Percentiles rank a stretch among this genome's conserved stretches.
Evolutionary conservation across 2,888 invertebrate species (phyloP).

Genomic region (Epiblema foenella): DNA sequence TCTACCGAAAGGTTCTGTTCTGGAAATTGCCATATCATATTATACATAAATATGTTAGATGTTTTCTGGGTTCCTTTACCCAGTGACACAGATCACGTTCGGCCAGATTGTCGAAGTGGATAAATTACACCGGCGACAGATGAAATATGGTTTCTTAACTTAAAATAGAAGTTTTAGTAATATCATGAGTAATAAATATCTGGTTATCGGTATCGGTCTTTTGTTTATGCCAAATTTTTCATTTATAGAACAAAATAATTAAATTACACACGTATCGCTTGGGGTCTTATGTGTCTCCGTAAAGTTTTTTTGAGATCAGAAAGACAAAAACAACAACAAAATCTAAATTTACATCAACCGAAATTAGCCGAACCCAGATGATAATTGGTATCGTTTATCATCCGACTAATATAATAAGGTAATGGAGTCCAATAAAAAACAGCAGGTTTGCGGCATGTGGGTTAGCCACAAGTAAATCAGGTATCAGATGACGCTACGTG

Average conservation of each 20-base stretch:
- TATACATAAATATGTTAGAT: not conserved
- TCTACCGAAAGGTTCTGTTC: constrained; percentile 34
- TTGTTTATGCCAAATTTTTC: not conserved
- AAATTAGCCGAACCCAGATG: constrained; percentile 37
- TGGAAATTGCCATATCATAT: constrained; percentile 13
- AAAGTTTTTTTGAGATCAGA: constrained; percentile 10
- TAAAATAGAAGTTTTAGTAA: not conserved
- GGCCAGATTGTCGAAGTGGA: not conserved
- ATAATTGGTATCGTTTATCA: constrained; percentile 44
- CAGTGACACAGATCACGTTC: not conserved
- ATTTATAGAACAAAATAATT: not conserved
- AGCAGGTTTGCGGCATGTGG: constrained; percentile 48
- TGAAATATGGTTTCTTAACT: not conserved
- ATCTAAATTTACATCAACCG: constrained; percentile 28
- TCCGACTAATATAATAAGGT: constrained; percentile 44
- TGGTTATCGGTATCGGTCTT: not conserved
- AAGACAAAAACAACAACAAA: constrained; percentile 31
- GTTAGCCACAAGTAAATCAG: constrained; percentile 59
- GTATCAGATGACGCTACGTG: constrained; percentile 60
- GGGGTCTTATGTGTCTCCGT: not conserved
- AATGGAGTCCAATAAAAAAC: constrained; percentile 44
- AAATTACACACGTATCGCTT: not conserved
- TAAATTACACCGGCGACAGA: not conserved
- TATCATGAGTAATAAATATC: not conserved
- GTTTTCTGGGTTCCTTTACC: not conserved